Evolutionary conservation across 1,140 invertebrate genomes (phyloP).

Genomic region (Prorops nasuta): DNA sequence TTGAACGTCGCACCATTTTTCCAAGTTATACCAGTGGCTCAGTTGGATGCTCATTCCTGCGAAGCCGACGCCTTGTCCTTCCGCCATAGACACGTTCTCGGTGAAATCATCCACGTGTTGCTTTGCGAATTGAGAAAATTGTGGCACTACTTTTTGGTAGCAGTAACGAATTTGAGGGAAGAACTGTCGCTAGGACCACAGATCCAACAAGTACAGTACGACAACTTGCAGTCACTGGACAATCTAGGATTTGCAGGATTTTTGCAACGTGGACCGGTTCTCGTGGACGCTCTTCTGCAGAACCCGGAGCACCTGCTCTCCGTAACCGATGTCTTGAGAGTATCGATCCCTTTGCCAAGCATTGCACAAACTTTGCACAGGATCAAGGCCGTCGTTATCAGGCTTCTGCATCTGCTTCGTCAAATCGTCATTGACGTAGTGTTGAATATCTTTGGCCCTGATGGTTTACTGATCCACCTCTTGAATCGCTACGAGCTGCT

Average conservation of each 20-base stretch:
- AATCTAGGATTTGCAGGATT: background rate
- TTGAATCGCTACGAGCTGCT: background rate
- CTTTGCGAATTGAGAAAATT: constrained; percentile 18
- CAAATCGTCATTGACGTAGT: constrained; percentile 1
- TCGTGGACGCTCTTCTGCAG: background rate
- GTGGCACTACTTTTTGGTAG: background rate
- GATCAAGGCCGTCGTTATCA: background rate
- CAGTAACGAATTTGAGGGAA: background rate
- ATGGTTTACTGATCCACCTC: background rate
- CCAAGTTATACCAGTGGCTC: background rate
- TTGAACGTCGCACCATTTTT: background rate
- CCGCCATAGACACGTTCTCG: background rate
- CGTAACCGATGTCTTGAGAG: constrained; percentile 7
- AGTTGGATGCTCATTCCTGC: constrained; percentile 13
- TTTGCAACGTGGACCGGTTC: background rate
- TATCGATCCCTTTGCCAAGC: background rate
- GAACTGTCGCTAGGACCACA: constrained; percentile 1
- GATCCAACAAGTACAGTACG: background rate
- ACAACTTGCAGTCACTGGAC: background rate
- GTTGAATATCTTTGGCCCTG: background rate
- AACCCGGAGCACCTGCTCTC: constrained; percentile 8
- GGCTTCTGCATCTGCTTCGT: background rate
- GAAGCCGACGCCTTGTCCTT: background rate
- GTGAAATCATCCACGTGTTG: constrained; percentile 6
- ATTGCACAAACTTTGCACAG: background rate